Evolutionary conservation across 2,113 vertebrate species (phyloP).

Genomic region (Sialia sialis): DNA sequence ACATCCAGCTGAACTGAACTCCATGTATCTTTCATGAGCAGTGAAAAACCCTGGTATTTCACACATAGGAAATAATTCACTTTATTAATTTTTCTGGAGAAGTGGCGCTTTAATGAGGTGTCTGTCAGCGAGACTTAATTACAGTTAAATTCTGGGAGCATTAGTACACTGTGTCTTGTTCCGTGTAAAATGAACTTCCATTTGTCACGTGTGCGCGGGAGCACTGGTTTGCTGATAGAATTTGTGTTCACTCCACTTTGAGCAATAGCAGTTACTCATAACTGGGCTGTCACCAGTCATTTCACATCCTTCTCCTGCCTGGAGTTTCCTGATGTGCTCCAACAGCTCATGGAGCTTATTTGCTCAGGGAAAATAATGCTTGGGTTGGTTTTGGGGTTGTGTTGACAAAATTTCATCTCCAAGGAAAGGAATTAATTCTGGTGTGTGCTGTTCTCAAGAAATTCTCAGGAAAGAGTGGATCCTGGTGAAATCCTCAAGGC

Average conservation of each 20-base stretch:
- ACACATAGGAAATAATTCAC: not conserved
- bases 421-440: not conserved
- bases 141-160: not conserved
- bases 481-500: not conserved
- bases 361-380: not conserved
- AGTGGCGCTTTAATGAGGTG: constrained; percentile 17
- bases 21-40: not conserved
- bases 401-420: not conserved
- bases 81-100: constrained; percentile 38
- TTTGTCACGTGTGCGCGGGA: not conserved
- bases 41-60: not conserved
- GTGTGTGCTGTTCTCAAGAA: not conserved
- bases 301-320: not conserved
- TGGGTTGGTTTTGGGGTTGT: not conserved
- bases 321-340: not conserved
- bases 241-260: not conserved
- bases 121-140: constrained; percentile 42
- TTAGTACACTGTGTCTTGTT: not conserved
- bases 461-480: not conserved
- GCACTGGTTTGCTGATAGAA: not conserved
- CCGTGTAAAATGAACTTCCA: not conserved
- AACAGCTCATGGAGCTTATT: not conserved
- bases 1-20: not conserved
- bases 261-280: not conserved
- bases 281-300: not conserved